Conservation (phyloP, 2,888 invertebrate species). For the Emmelina monodactyla region DNA sequence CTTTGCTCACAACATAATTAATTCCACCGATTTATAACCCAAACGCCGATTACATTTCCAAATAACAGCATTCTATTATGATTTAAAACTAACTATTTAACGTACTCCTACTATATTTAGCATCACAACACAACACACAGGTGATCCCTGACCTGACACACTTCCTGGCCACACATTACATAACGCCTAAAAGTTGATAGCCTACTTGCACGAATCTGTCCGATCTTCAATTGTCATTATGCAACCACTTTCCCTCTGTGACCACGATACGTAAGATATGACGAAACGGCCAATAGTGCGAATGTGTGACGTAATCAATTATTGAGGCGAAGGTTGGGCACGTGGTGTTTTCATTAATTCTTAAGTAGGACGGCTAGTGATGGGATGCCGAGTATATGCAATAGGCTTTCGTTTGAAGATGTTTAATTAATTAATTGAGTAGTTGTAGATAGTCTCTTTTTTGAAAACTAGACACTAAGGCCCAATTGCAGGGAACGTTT, state of each 20-base stretch:
- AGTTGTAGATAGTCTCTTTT: background rate
- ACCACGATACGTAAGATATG: conserved; percentile 23
- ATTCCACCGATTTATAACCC: too few relatives aligned
- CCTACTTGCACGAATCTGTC: background rate
- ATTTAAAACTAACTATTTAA: too few relatives aligned
- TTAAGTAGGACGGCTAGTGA: too few relatives aligned
- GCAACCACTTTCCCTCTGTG: background rate
- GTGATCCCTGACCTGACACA: background rate
- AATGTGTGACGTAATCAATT: conserved; percentile 27
- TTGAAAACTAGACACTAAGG: background rate
- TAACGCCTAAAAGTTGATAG: background rate
- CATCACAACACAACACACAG: background rate
- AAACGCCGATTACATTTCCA: too few relatives aligned
- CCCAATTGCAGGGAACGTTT: background rate
- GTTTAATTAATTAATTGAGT: too few relatives aligned
- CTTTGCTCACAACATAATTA: too few relatives aligned
- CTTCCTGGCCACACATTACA: background rate
- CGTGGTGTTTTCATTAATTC: background rate
- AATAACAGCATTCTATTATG: too few relatives aligned
- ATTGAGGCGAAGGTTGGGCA: conserved; percentile 56
- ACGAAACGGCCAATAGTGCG: conserved; percentile 28
- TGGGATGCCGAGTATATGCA: background rate
- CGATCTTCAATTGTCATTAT: background rate
- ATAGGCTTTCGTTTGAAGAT: too few relatives aligned
- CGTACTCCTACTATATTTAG: background rate